phyloP scores from a whole-genome alignment of 35 echinoderm and acorn worm species.

The Apostichopus parvimensis region DNA sequence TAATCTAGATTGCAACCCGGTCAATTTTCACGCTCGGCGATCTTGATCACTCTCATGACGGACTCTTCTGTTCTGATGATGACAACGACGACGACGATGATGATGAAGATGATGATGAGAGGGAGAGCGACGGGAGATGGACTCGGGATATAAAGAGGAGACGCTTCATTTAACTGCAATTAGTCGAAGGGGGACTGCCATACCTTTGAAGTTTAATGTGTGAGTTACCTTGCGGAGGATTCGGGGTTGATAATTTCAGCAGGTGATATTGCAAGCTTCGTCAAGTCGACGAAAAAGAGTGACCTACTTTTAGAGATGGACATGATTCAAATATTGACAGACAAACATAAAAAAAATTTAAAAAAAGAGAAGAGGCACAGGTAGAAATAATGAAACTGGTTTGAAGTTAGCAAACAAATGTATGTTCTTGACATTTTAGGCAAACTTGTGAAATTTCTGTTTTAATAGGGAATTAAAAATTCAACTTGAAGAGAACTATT shows the following conservation, averaged over 20 bases:
- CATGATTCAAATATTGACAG: too few relatives aligned
- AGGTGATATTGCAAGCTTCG: not conserved
- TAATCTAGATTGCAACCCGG: not conserved
- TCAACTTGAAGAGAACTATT: too few relatives aligned
- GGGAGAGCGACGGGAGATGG: not conserved
- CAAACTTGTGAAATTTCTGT: too few relatives aligned
- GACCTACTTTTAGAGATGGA: too few relatives aligned
- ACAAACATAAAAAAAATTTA: too few relatives aligned
- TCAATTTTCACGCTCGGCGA: not conserved
- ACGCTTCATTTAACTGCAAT: constrained; percentile 40
- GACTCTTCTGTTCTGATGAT: too few relatives aligned
- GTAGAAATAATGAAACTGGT: too few relatives aligned
- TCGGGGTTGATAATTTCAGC: not conserved
- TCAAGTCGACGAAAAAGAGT: not conserved
- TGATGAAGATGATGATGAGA: not conserved
- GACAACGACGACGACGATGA: too few relatives aligned
- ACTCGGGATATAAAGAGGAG: not conserved
- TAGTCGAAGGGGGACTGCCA: not conserved
- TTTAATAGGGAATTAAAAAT: too few relatives aligned
- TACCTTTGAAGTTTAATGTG: not conserved
- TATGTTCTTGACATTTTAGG: too few relatives aligned
- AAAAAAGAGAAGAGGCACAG: too few relatives aligned
- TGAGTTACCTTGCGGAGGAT: not conserved
- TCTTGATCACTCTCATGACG: not conserved
- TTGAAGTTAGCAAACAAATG: too few relatives aligned